phyloP scores from a whole-genome alignment of 2,113 vertebrate species.

The Shinisaurus crocodilurus region DNA sequence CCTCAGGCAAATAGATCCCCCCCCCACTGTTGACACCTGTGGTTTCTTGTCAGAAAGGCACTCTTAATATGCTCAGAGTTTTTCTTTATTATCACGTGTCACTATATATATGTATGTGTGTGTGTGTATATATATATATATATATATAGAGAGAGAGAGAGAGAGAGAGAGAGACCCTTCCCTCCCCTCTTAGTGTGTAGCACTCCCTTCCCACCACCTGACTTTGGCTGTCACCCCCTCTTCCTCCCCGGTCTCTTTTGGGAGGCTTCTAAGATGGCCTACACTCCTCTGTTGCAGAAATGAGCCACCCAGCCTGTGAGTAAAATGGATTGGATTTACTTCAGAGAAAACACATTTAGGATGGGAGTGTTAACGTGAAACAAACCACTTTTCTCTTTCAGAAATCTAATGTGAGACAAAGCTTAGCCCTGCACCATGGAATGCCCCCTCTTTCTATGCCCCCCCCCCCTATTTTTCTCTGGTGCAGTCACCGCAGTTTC shows the following conservation, averaged over 20 bases:
- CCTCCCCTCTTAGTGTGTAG: no score
- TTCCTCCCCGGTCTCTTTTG: not conserved
- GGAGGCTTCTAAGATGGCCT: not conserved
- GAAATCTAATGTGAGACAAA: not conserved
- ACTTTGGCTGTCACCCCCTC: not conserved
- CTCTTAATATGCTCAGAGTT: not conserved
- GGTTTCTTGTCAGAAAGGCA: not conserved
- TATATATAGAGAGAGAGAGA: no score
- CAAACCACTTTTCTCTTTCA: not conserved
- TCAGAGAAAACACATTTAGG: not conserved
- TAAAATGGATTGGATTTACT: not conserved
- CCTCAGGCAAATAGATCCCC: not conserved
- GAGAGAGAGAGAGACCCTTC: no score
- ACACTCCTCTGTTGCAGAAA: not conserved
- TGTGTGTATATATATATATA: no score
- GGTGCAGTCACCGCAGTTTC: not conserved
- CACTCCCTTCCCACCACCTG: no score
- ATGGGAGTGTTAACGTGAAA: not conserved
- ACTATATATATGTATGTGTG: no score
- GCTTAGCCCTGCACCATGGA: no score
- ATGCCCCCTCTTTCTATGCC: not conserved
- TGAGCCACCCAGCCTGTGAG: not conserved
- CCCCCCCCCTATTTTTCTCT: no score
- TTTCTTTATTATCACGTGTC: not conserved
- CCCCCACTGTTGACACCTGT: no score